Conservation (phyloP, 2,888 invertebrate genomes). For the Erannis defoliaria region DNA sequence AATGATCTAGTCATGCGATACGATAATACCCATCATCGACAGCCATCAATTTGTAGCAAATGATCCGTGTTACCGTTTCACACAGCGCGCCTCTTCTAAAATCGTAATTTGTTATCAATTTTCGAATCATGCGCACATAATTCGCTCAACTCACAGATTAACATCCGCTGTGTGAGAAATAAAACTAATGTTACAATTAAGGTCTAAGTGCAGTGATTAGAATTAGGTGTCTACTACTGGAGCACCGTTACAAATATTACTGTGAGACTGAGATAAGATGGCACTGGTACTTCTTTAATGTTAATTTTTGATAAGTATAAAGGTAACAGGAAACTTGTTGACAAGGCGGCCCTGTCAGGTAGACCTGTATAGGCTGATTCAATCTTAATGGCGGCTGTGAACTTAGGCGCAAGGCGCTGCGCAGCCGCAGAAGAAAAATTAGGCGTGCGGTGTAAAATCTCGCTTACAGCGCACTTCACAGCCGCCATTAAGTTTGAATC, state of each 20-base stretch:
- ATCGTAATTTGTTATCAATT: constrained; percentile 39
- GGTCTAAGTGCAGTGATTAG: constrained; percentile 27
- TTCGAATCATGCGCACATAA: constrained; percentile 30
- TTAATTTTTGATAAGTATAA: background rate
- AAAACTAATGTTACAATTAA: constrained; percentile 26
- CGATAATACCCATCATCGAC: constrained; percentile 50
- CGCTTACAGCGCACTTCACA: no score
- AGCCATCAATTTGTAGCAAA: constrained; percentile 62
- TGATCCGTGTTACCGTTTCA: constrained; percentile 61
- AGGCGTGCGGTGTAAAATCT: no score
- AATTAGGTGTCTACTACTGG: constrained; percentile 24
- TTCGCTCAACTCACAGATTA: constrained; percentile 29
- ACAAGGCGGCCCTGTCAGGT: no score
- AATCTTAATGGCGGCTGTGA: no score
- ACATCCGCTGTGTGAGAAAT: constrained; percentile 33
- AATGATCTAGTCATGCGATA: constrained; percentile 62
- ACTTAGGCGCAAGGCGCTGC: no score
- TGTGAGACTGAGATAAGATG: constrained; percentile 8
- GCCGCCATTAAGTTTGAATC: no score
- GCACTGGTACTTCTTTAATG: background rate
- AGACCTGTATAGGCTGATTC: no score
- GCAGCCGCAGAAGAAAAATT: no score
- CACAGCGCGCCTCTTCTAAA: constrained; percentile 42
- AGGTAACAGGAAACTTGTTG: no score
- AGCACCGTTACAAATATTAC: constrained; percentile 29